Evolutionary conservation across 2,113 vertebrate species (phyloP), one percentile per base, ranked within the genome.

Genomic region (Scomber scombrus): DNA sequence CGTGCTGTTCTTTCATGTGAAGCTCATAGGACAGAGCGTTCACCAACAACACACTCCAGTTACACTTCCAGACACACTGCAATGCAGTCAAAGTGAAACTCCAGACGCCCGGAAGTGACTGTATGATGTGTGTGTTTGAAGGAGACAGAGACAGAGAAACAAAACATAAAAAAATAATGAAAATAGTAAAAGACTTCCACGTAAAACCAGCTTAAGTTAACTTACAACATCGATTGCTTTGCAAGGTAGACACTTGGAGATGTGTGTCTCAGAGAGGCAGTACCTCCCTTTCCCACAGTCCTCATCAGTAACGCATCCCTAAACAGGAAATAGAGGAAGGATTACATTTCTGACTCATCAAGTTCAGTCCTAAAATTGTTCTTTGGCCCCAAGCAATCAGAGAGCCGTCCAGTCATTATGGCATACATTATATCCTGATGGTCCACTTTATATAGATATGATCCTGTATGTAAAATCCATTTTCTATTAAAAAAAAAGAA

Each of bases 281-380:
- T 96, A 99, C 10, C 78, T 94, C 60, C 94, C 94, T 6, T 87
- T 89, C 18, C 94, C 95, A 23, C 97, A 99, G 91, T 98, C 97
- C 75, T 97, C 96, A 0, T 96, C 94, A 21, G 95, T 95, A 78
- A 96, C 94, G 45, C 98, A 99, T 47, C 96, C 96, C 98, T 99
- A 54, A 56, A 92, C 18, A 63, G 2, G 60, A 58, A 55, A 57
- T 11, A 77, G 23, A 62, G 14, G 50, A 43, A 26, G 18, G 16
- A 23, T 46, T 23, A 72, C 19, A 64, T 52, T 56, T 74, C 12
- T 46, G 56, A 29, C 47, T 43, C 15, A 19, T 16, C 2, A 40
- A 3, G 3, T 46, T 23, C 18, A 29, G 5, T 26, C 60, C 12
- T 11, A 19, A 15, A 15, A 19, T 26, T 26, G 10, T 57, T 52